Base-by-base conservation (phyloP, 2,797 vertebrate genomes). In the Urosaurus nigricauda region DNA sequence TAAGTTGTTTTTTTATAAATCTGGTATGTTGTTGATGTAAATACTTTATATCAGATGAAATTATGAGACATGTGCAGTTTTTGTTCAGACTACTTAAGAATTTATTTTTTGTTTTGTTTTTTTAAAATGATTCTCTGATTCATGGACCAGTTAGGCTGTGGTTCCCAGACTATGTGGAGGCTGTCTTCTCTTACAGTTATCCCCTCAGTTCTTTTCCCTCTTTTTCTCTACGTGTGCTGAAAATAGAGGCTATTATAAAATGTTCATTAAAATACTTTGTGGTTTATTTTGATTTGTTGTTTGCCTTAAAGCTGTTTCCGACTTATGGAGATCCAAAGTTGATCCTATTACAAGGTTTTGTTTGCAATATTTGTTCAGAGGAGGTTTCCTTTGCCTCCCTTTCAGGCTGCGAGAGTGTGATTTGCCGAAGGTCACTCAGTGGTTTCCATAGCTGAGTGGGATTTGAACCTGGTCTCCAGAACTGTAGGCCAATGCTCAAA, bases 1-100 rank as follows among this genome's bases (percentile, higher is more conserved):
- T 65, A 47, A 35, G 40, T 90, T 78, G 85, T 16, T 89, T 68
- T 63, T 87, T 43, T 32, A 12, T 77, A 73, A 87, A 6, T 80
- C 26, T 26, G 56, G 13, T 35, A 14, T 82, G 12, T 87, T 26
- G 4, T 78, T 63, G 47, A 63, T 85, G 58, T 43, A 19, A 83
- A 16, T 47, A 14, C 5, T 26, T 19, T 58, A 32, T 77, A 16
- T 63, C 73, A 77, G 58, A n/a, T 73, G 6, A 16, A 47, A 83
- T 73, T 43, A 51, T 51, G 70, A 70, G 47, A 32, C 12, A 47
- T 74, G 5, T 43, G 5, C 73, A 32, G 40, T 82, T 81, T 53
- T 65, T 51, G 4, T 26, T 60, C 40, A 74, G 16, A 3, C 51
- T 73, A 16, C 21, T 63, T 32, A 32, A 68, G 11, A 79, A 43